Conservation (phyloP, 2,113 vertebrate species). For the Rafetus swinhoei region DNA sequence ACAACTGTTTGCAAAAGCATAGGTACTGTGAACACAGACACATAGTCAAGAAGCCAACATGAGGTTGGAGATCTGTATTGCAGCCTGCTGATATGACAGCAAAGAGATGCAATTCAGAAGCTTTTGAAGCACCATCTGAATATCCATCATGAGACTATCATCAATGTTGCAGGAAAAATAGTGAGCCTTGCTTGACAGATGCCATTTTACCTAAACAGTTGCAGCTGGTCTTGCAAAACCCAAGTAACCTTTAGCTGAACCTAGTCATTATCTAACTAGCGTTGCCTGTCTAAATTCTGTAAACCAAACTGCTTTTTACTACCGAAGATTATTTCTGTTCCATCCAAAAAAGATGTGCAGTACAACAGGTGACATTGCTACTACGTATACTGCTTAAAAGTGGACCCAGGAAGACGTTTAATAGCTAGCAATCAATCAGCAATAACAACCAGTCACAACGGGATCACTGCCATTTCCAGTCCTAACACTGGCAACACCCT, state of each 20-base stretch:
- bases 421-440: neutral
- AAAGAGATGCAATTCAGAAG: neutral
- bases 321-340: neutral
- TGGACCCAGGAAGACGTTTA: neutral
- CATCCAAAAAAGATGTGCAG: neutral
- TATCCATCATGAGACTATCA: neutral
- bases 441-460: neutral
- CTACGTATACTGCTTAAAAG: fast-evolving
- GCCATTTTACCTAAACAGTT: neutral
- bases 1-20: neutral
- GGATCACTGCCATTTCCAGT: neutral
- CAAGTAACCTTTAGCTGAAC: neutral
- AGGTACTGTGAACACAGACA: neutral
- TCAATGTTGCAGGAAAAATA: neutral
- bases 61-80: neutral
- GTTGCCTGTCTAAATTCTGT: neutral
- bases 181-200: neutral
- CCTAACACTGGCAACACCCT: neutral
- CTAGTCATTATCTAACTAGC: neutral
- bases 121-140: neutral
- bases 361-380: fast-evolving
- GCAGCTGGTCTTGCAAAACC: neutral
- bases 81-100: neutral
- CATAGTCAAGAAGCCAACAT: neutral
- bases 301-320: neutral